Conservation (phyloP, 2,888 invertebrate species). For the Cheilosia urbana region DNA sequence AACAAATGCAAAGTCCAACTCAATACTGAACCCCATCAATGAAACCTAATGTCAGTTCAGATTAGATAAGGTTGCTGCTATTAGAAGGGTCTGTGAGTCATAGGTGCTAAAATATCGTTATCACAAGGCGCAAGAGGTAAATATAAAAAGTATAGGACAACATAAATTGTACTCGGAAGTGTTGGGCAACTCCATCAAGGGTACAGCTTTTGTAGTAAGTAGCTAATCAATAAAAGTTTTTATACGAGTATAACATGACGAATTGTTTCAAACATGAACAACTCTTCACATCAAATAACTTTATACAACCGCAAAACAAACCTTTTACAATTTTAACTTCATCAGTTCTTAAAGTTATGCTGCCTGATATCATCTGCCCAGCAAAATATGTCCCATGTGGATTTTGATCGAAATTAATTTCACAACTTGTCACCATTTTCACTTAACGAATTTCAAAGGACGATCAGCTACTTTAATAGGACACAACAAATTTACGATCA, state of each 20-base stretch:
- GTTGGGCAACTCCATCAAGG: too few relatives aligned
- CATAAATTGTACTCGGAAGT: too few relatives aligned
- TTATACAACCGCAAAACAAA: conserved; percentile 64
- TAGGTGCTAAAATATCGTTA: too few relatives aligned
- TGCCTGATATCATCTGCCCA: conserved; percentile 81
- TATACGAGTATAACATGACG: too few relatives aligned
- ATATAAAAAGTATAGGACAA: too few relatives aligned
- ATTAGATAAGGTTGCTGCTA: too few relatives aligned
- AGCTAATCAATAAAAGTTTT: too few relatives aligned
- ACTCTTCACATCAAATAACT: neutral
- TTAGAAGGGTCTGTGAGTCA: too few relatives aligned
- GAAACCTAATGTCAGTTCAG: too few relatives aligned
- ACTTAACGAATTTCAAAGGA: neutral
- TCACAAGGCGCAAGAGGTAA: too few relatives aligned
- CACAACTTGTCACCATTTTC: conserved; percentile 81
- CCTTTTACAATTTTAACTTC: conserved; percentile 80
- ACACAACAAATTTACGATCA: neutral
- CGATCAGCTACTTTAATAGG: neutral
- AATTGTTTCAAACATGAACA: too few relatives aligned
- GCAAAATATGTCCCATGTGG: conserved; percentile 81
- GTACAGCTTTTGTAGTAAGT: too few relatives aligned
- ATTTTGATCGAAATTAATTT: conserved; percentile 82
- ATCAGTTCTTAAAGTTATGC: conserved; percentile 77
- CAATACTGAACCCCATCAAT: neutral
- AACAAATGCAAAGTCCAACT: neutral